Conservation (phyloP, 1,140 invertebrate species). For the Tenebrio molitor region DNA sequence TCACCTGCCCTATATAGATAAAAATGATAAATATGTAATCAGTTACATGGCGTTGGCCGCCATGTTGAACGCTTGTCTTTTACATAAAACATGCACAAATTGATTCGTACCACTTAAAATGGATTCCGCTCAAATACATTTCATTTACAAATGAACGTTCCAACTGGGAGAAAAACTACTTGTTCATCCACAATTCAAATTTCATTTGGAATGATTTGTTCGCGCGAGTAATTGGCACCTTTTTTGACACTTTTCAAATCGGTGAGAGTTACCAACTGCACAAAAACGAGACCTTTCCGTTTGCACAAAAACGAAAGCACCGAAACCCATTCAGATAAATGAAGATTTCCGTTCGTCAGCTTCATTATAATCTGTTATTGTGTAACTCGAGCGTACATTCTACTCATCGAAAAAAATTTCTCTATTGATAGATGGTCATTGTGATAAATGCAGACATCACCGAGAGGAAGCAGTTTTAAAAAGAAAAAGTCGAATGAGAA, state of each 20-base stretch:
- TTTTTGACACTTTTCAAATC: not conserved
- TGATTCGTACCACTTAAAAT: not conserved
- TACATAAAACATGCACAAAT: constrained; percentile 5
- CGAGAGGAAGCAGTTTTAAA: not conserved
- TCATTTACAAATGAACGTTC: not conserved
- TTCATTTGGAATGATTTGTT: too few species aligned
- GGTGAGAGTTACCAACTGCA: not conserved
- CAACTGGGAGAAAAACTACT: too few species aligned
- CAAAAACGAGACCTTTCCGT: not conserved
- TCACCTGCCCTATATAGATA: constrained; percentile 36
- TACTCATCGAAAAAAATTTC: not conserved
- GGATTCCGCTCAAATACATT: not conserved
- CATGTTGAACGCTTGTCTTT: constrained; percentile 3
- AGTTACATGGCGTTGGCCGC: not conserved
- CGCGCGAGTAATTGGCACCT: too few species aligned
- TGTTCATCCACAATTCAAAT: too few species aligned
- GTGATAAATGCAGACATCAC: not conserved
- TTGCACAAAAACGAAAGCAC: constrained; percentile 1
- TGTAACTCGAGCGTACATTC: not conserved
- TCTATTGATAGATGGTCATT: not conserved
- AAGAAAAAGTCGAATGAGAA: not conserved
- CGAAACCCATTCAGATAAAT: not conserved
- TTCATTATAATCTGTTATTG: constrained; percentile 5
- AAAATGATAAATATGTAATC: constrained; percentile 37
- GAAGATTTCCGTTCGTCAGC: not conserved